Conservation (phyloP, 23 tunicate species). For the Trididemnum nubilum region DNA sequence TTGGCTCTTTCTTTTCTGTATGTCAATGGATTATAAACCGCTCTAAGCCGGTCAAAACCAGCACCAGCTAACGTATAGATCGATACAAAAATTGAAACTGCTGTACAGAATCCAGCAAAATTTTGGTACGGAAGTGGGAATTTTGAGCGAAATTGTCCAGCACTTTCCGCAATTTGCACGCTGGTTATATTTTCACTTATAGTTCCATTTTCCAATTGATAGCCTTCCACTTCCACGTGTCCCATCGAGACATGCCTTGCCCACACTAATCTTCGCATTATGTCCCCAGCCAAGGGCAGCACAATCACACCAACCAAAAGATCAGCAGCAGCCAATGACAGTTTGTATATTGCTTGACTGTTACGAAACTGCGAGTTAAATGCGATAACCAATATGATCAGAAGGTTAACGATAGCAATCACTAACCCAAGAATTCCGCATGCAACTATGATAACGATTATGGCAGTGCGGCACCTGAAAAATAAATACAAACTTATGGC, state of each 20-base stretch:
- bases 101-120: conserved; percentile 70
- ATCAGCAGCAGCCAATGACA: conserved; percentile 66
- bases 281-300: conserved; percentile 45
- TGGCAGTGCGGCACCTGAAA: conserved; percentile 55
- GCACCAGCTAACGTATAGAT: conserved; percentile 72
- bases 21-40: conserved; percentile 53
- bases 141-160: conserved; percentile 20
- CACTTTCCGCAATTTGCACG: conserved; percentile 14
- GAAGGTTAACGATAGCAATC: conserved; percentile 43
- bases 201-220: conserved; percentile 14
- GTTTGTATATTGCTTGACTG: conserved; percentile 71
- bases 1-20: conserved; percentile 76
- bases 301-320: conserved; percentile 55
- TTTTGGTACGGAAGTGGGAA: conserved; percentile 26
- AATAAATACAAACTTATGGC: not conserved
- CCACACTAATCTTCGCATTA: conserved; percentile 9
- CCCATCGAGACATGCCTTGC: conserved; percentile 11
- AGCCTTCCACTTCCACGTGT: conserved; percentile 21
- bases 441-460: conserved; percentile 42
- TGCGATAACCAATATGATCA: conserved; percentile 37
- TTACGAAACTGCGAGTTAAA: conserved; percentile 41
- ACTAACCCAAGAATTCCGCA: conserved; percentile 38
- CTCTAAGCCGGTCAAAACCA: conserved; percentile 69
- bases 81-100: conserved; percentile 59
- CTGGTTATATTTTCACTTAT: not conserved